These are phyloP conservation scores for Drosophila paucipuncta DNA, from an alignment of 2,888 invertebrate genomes.

Conservation along the genomic window DNA sequence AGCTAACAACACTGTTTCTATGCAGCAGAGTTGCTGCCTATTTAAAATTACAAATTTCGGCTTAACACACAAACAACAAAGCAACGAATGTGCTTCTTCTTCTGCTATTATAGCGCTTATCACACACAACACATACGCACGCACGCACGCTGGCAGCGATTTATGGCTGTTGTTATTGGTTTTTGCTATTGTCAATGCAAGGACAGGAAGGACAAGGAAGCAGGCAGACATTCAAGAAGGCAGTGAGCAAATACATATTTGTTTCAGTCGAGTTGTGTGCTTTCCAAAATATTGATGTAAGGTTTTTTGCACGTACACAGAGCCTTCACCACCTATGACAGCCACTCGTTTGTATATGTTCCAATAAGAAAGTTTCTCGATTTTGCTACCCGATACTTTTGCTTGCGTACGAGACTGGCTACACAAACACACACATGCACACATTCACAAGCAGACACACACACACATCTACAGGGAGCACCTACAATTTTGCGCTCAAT, in stretches of 20 bases:
- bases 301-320: constrained; percentile 19
- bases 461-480: constrained; percentile 42
- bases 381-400: constrained; percentile 75
- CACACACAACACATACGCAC: constrained; percentile 10
- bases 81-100: constrained; percentile 19
- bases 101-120: constrained; percentile 29
- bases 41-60: not conserved
- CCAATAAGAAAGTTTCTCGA: constrained; percentile 77
- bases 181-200: constrained; percentile 16
- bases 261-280: not conserved
- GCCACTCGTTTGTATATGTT: constrained; percentile 42
- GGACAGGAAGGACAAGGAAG: not conserved
- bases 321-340: constrained; percentile 13
- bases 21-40: not conserved
- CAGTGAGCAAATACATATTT: constrained; percentile 6
- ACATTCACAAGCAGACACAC: constrained; percentile 28
- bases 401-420: constrained; percentile 60
- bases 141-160: constrained; percentile 7
- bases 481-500: constrained; percentile 55
- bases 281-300: constrained; percentile 26
- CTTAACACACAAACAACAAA: constrained; percentile 7
- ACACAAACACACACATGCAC: constrained; percentile 35
- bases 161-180: constrained; percentile 5
- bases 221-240: constrained; percentile 16
- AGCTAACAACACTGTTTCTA: constrained; percentile 18